Base-by-base conservation (phyloP, 2,113 vertebrate species). In the Suncus etruscus region DNA sequence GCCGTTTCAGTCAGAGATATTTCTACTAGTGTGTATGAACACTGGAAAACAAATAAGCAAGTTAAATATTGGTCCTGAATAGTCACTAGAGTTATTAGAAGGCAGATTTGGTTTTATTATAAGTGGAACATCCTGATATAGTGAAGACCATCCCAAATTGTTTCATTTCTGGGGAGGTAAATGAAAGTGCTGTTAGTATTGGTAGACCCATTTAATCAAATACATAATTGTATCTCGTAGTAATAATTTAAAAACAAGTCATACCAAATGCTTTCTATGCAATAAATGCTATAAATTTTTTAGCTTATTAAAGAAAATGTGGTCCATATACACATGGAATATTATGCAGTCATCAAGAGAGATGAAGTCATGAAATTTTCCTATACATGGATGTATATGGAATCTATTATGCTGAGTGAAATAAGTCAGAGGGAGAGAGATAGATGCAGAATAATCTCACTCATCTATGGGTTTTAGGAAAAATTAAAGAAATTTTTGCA, bases 241-340 rank as follows among this genome's bases (percentile, higher is more conserved):
- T 65, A 39, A 39, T 39, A 39, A 39, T 39, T 29, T 75, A 89
- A n/a, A 70, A 18, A 5, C 15, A 70, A 86, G 3, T 58, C 5
- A 82, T 83, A 24, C 4, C 70, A 83, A n/a, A 15, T 76, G 9
- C 39, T 70, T 83, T 78, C 50, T 86, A 4, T 91, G n/a, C 89
- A 16, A n/a, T 22, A 69, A 76, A 24, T 83, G 61, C 68, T 86
- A 12, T 74, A 88, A 72, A 11, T 81, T 25, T 31, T 8, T 45
- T 39, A 27, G 11, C 27, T 8, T 69, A 69, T 69, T 39, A 39
- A 39, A 39, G 39, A 39, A 39, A 39, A 39, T 39, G 39, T 39
- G 39, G 39, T 39, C 39, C 5, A 3, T 39, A 39, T 39, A 39
- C 39, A 39, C 3, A 39, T 39, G 39, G 39, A 39, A 39, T 39